Conservation (phyloP, 2,797 vertebrate species). For the Buceros bicornis region DNA sequence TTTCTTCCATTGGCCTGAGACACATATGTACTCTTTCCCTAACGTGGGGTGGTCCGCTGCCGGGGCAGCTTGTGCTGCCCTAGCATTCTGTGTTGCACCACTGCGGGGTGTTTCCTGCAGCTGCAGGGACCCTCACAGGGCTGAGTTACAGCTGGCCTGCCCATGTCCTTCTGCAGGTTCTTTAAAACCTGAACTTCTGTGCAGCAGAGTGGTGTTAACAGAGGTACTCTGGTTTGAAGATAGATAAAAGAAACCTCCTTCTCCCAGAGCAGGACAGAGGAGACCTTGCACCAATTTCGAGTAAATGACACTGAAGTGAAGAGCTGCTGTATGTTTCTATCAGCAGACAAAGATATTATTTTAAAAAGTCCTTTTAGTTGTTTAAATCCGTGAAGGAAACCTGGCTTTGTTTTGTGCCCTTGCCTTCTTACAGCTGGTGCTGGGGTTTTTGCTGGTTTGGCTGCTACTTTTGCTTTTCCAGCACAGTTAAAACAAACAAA, state of each 20-base stretch:
- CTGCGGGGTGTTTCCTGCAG: not conserved
- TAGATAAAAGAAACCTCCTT: not conserved
- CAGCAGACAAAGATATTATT: not conserved
- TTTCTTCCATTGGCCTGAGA: not conserved
- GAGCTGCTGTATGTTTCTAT: not conserved
- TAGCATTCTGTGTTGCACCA: not conserved
- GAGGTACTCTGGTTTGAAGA: not conserved
- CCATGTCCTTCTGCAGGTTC: not conserved
- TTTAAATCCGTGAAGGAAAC: not conserved
- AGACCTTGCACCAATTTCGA: not conserved
- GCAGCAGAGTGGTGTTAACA: not conserved
- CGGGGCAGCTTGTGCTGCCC: not conserved
- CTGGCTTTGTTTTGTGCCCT: not conserved
- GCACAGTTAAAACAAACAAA: not conserved
- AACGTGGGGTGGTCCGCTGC: not conserved
- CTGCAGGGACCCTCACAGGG: not conserved
- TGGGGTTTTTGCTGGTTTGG: not conserved
- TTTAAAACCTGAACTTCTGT: not conserved
- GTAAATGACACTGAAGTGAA: not conserved
- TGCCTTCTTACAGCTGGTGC: not conserved
- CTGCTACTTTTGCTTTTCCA: not conserved
- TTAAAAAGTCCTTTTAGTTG: not conserved
- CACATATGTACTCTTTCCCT: rapidly evolving
- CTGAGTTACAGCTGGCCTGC: not conserved
- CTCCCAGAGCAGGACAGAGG: not conserved